Percentiles rank a stretch among this genome's conserved stretches.
phyloP scores from a whole-genome alignment of 2,888 invertebrate genomes.

The Drosophila pseudotalamancana region DNA sequence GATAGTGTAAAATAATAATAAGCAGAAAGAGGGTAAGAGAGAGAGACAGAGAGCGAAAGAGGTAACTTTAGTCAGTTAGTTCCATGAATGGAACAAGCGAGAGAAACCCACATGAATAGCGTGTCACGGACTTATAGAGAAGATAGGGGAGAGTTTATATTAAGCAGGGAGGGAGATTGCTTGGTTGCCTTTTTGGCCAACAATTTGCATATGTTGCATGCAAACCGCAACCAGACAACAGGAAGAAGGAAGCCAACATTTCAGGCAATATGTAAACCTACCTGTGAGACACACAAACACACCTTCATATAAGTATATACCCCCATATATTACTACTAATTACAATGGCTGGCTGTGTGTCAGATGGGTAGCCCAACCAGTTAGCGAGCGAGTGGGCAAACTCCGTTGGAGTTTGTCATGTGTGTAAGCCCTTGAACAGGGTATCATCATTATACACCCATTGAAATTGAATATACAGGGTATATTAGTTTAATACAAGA shows the following conservation, averaged over 20 bases:
- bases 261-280: slow-evolving; percentile 34
- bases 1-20: slow-evolving; percentile 62
- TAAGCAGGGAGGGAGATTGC: slow-evolving; percentile 27
- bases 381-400: slow-evolving; percentile 6
- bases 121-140: slow-evolving; percentile 34
- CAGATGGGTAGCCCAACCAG: slow-evolving; percentile 15
- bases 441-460: too few relatives aligned
- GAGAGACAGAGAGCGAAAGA: slow-evolving; percentile 12
- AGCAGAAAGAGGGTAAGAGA: slow-evolving; percentile 22
- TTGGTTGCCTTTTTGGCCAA: slow-evolving; percentile 47
- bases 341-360: slow-evolving; percentile 17
- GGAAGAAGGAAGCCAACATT: slow-evolving; percentile 55
- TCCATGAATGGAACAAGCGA: slow-evolving; percentile 33
- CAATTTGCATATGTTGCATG: slow-evolving; percentile 63
- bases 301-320: not conserved
- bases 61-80: slow-evolving; percentile 43
- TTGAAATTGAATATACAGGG: too few relatives aligned
- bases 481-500: too few relatives aligned
- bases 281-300: not conserved
- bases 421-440: not conserved
- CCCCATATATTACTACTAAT: slow-evolving; percentile 25
- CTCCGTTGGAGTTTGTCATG: slow-evolving; percentile 1
- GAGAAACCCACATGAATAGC: slow-evolving; percentile 28
- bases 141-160: not conserved
- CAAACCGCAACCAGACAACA: slow-evolving; percentile 63